A percentile compares a stretch with the other conserved stretches of the same genome.
Evolutionary conservation across 2,888 invertebrate genomes (phyloP).

Genomic region (Drosophila longiperda): DNA sequence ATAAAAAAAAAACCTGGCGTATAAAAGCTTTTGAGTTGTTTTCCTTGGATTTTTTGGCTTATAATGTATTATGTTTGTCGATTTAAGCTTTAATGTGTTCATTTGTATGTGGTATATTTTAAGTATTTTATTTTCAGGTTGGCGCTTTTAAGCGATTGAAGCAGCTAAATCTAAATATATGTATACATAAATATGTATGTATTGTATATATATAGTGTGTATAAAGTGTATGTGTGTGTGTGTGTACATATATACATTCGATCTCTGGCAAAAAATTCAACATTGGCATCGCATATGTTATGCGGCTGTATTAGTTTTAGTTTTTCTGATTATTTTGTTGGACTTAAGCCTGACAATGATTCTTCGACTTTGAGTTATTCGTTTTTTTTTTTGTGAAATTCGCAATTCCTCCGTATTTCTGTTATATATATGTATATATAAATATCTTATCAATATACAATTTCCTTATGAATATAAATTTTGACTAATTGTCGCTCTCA

Average conservation of each 20-base stretch:
- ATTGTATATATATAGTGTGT: conserved; percentile 36
- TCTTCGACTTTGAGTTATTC: conserved; percentile 19
- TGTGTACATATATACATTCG: conserved; percentile 54
- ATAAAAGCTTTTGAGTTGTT: conserved; percentile 69
- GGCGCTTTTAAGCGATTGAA: conserved; percentile 55
- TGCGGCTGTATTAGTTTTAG: conserved; percentile 16
- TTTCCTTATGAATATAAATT: conserved; percentile 60
- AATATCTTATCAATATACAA: conserved; percentile 44
- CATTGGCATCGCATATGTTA: conserved; percentile 23
- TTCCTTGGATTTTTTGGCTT: conserved; percentile 23
- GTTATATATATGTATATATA: conserved; percentile 45
- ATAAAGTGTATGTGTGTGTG: neutral
- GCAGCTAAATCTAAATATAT: conserved; percentile 36
- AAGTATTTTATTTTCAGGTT: conserved; percentile 42
- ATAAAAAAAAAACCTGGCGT: conserved; percentile 76
- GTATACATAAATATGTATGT: conserved; percentile 41
- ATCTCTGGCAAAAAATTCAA: conserved; percentile 59
- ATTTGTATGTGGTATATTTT: conserved; percentile 36
- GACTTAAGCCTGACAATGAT: conserved; percentile 21
- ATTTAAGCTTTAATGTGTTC: conserved; percentile 32
- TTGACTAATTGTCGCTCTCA: conserved; percentile 62
- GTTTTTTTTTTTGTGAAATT: conserved; percentile 42
- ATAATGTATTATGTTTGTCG: conserved; percentile 11
- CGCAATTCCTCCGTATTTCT: conserved; percentile 59
- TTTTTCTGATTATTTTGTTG: conserved; percentile 40